Evolutionary conservation across 2,888 invertebrate species (phyloP).

Genomic region (Chironomus riparius): DNA sequence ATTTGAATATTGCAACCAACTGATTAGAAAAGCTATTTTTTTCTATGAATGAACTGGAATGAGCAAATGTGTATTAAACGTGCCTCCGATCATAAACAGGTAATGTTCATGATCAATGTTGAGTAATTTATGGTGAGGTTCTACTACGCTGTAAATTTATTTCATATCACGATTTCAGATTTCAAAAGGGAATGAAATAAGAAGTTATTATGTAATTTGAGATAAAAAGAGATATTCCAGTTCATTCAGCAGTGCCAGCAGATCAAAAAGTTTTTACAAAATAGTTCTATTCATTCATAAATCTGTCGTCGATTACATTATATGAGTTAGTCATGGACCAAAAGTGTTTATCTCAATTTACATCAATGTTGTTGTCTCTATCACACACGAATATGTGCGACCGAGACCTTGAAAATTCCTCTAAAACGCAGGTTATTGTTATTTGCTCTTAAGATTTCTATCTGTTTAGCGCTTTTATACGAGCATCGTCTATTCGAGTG

Average conservation of each 20-base stretch:
- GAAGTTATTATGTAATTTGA: neutral
- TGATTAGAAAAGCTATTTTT: neutral
- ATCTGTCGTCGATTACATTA: neutral
- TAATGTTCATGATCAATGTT: neutral
- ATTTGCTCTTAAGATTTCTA: constrained; percentile 23
- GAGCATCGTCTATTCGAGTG: neutral
- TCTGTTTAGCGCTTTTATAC: constrained; percentile 17
- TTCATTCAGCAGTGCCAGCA: too few relatives aligned
- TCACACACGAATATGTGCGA: neutral
- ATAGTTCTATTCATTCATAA: constrained; percentile 16
- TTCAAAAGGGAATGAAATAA: neutral
- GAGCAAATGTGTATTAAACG: neutral
- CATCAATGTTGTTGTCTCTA: too few relatives aligned
- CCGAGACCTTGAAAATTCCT: constrained; percentile 24
- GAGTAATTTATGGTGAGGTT: too few relatives aligned
- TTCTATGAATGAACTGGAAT: neutral
- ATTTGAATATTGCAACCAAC: neutral
- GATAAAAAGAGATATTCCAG: too few relatives aligned
- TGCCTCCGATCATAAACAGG: constrained; percentile 13
- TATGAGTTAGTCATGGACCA: neutral
- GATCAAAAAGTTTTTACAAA: neutral
- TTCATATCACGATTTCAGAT: neutral
- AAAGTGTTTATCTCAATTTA: too few relatives aligned
- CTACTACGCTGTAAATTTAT: too few relatives aligned
- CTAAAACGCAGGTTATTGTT: constrained; percentile 25